Base-by-base conservation (phyloP, 2,888 invertebrate genomes). In the Homarus gammarus region DNA sequence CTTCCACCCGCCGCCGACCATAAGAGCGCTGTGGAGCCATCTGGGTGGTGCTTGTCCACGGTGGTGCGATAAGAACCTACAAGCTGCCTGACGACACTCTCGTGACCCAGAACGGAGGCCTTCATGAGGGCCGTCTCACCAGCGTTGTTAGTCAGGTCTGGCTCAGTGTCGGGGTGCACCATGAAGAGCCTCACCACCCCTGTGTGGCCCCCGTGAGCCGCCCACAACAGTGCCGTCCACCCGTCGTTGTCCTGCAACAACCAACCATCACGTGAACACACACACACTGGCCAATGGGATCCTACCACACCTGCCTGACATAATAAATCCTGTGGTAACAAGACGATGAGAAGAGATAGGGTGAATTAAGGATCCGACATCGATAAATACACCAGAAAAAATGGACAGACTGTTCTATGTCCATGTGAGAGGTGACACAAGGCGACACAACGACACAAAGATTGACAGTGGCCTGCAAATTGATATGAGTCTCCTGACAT, bases 101-200 rank as follows among this genome's bases (percentile, higher is more conserved):
- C 84, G 49, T 92, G 92, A 33, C 84, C 84, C 70, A 90, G 77
- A 8, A 92, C 89, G 10, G 87, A 77, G n/a, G 92, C 90, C 81
- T 92, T 90, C 92, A 92, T 92, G 79, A 92, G 90, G 6, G 90
- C 87, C 2, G 92, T 92, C 72, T 92, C 92, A 5, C 92, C 92
- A 3, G 88, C 82, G 38, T 86, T 79, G 68, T 92, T 92, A 56
- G 81, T 36, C 10, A 92, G 89, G 87, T 92, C 90, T 40, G 92
- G 92, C 27, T 92, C 92, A 0, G 90, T 90, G 84, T 92, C 90
- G 0, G 90, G 92, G 70, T 92, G 92, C 1, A 90, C 92, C 82
- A 92, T 85, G 77, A 92, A 92, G n/a, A 92, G 86, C n/a, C 92
- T 70, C 40, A 92, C 90, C 51, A 92, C 89, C 27, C 89, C 90